Percentiles rank a stretch among this genome's conserved stretches.
Conservation (phyloP, 1,140 invertebrate species). For the Bombus confusus region DNA sequence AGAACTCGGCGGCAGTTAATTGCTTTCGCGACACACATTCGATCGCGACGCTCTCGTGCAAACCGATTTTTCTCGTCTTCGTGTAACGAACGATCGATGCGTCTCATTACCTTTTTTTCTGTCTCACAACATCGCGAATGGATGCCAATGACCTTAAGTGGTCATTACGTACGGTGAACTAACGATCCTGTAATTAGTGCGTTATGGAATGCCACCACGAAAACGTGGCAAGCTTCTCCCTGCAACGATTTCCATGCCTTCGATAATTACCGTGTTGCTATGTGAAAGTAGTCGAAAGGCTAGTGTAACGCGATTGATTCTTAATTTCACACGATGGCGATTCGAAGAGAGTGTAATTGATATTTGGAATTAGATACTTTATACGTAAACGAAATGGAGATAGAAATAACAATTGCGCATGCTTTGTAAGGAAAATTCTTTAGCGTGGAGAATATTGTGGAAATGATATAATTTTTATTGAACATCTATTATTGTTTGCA, state of each 20-base stretch:
- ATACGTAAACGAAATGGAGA: too few relatives aligned
- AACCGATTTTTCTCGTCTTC: constrained; percentile 38
- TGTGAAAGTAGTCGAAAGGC: too few relatives aligned
- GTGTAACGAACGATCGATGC: background rate
- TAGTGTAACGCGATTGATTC: too few relatives aligned
- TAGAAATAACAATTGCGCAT: too few relatives aligned
- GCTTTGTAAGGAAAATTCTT: too few relatives aligned
- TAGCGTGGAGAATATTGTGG: too few relatives aligned
- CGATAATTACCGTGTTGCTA: constrained; percentile 28
- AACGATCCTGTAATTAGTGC: constrained; percentile 57
- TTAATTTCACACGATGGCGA: too few relatives aligned
- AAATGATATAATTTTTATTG: background rate
- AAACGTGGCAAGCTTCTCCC: background rate
- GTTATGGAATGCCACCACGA: constrained; percentile 22
- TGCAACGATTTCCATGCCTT: constrained; percentile 16
- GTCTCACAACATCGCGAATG: background rate
- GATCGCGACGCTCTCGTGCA: constrained; percentile 25
- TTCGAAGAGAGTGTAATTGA: too few relatives aligned
- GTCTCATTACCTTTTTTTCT: constrained; percentile 35
- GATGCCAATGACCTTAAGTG: constrained; percentile 32
- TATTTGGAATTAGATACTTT: too few relatives aligned
- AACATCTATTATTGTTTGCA: too few relatives aligned
- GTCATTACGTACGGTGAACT: constrained; percentile 34
- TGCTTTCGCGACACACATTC: constrained; percentile 59
- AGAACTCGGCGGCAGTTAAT: constrained; percentile 55